These are phyloP conservation scores for Otolemur crassicaudatus DNA, from an alignment of 2,797 vertebrate species.

Conservation along the genomic window DNA sequence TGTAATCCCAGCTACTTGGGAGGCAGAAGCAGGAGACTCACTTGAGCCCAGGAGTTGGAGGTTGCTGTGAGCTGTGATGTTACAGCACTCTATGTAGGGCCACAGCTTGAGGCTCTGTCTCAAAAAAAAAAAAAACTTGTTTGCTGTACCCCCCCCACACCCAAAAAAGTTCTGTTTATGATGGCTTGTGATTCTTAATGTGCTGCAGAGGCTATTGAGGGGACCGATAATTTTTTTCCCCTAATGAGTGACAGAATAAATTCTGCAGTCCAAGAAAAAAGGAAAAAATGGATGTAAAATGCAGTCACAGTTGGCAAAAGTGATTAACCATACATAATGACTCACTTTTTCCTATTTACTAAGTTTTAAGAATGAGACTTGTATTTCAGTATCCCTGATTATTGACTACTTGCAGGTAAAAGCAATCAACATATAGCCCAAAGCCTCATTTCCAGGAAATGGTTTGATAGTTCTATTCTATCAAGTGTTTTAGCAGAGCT, in stretches of 20 bases:
- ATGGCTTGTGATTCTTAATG: neutral
- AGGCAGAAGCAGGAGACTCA: no score
- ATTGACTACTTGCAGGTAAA: conserved; percentile 23
- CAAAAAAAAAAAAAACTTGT: no score
- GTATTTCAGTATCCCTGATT: conserved; percentile 18
- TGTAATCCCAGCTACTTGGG: no score
- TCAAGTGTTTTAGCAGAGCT: conserved; percentile 63
- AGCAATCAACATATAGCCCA: neutral
- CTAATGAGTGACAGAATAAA: conserved; percentile 19
- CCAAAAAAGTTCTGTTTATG: neutral
- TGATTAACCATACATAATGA: conserved; percentile 70
- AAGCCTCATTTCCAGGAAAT: conserved; percentile 19
- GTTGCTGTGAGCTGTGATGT: no score
- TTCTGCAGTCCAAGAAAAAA: conserved; percentile 14
- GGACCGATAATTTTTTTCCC: neutral
- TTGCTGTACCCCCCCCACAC: no score
- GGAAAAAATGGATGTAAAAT: conserved; percentile 50
- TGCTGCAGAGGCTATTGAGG: neutral
- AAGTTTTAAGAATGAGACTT: conserved; percentile 57
- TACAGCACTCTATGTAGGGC: no score
- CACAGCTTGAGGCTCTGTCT: no score
- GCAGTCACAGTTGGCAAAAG: conserved; percentile 50
- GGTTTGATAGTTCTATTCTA: conserved; percentile 40
- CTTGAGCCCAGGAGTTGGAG: no score
- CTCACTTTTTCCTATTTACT: conserved; percentile 61